A percentile compares a stretch with the other conserved stretches of the same genome.
phyloP scores from a whole-genome alignment of 2,888 invertebrate genomes.

The Argynnis bischoffii region DNA sequence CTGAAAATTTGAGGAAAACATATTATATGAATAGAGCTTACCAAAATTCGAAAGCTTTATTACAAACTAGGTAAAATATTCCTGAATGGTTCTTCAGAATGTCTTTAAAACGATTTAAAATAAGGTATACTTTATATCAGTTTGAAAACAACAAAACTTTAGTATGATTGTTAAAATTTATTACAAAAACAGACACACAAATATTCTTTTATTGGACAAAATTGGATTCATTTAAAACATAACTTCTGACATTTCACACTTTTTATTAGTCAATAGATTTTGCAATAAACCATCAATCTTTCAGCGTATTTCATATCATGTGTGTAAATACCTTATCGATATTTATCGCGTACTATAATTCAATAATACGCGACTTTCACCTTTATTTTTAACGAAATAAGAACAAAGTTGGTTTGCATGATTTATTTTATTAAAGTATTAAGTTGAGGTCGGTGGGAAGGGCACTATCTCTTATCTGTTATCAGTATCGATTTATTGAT shows the following conservation, averaged over 20 bases:
- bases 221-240: too few relatives aligned
- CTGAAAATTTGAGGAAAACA: too few relatives aligned
- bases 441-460: constrained; percentile 30
- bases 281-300: constrained; percentile 32
- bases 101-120: too few relatives aligned
- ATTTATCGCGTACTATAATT: constrained; percentile 9
- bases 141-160: too few relatives aligned
- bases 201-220: too few relatives aligned
- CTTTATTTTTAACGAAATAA: constrained; percentile 7
- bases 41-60: too few relatives aligned
- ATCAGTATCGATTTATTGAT: constrained; percentile 37
- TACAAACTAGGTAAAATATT: too few relatives aligned
- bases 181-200: too few relatives aligned
- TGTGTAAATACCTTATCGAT: constrained; percentile 31
- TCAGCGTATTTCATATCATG: constrained; percentile 29
- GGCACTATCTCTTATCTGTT: constrained; percentile 39
- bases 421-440: constrained; percentile 24
- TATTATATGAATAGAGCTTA: too few relatives aligned
- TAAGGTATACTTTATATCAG: too few relatives aligned
- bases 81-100: too few relatives aligned
- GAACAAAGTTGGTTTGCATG: constrained; percentile 16
- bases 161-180: too few relatives aligned
- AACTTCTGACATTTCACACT: neutral
- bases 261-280: constrained; percentile 27
- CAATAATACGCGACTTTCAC: constrained; percentile 20